Evolutionary conservation across 1,140 invertebrate genomes (phyloP).

Genomic region (Mesaphorura yosii): DNA sequence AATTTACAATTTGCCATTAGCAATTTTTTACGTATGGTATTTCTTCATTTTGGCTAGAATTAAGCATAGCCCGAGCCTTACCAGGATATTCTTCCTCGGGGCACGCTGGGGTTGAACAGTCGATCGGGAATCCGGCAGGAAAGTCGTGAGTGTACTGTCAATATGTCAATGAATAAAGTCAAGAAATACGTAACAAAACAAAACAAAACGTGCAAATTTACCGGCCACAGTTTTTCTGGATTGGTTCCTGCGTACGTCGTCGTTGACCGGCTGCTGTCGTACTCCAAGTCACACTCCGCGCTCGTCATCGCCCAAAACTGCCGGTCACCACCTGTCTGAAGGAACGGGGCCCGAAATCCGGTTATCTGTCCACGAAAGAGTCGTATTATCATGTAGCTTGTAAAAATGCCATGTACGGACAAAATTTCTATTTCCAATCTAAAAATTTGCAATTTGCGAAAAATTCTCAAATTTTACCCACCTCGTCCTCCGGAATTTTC

Average conservation of each 20-base stretch:
- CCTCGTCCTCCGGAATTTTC: constrained; percentile 39
- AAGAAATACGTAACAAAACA: neutral
- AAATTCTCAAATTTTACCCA: constrained; percentile 8
- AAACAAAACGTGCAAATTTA: neutral
- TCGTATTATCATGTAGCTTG: too few species aligned
- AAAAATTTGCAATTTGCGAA: neutral
- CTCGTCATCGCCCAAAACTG: constrained; percentile 35
- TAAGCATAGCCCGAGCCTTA: too few species aligned
- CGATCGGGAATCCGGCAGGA: constrained; percentile 32
- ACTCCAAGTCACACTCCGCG: constrained; percentile 33
- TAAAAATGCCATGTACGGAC: constrained; percentile 34
- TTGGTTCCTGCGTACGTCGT: constrained; percentile 6
- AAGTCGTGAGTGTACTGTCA: constrained; percentile 43
- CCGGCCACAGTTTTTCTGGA: neutral
- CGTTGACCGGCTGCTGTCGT: constrained; percentile 38
- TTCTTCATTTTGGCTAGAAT: too few species aligned
- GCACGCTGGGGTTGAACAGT: constrained; percentile 39
- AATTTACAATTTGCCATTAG: too few species aligned
- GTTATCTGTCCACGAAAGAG: constrained; percentile 20
- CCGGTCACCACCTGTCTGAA: constrained; percentile 36
- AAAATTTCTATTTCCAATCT: neutral
- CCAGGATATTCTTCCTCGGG: constrained; percentile 35
- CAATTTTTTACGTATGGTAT: too few species aligned
- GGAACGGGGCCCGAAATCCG: constrained; percentile 37
- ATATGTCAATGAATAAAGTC: constrained; percentile 10